Evolutionary conservation across 2,888 invertebrate genomes (phyloP), one percentile per base, ranked within the genome.

Genomic region (Neria commutata): DNA sequence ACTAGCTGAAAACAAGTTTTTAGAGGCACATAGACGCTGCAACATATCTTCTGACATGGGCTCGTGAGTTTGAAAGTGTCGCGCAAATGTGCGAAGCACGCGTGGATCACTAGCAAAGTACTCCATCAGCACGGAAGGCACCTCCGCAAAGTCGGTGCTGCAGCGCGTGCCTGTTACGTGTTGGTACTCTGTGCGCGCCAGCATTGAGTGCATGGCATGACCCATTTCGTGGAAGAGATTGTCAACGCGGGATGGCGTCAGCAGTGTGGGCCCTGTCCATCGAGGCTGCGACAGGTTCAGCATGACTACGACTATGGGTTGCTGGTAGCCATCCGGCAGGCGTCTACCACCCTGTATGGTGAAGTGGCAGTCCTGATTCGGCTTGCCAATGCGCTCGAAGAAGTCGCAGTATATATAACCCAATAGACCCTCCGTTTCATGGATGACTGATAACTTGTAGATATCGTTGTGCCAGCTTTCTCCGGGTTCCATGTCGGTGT

Each of bases 211-310:
- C 87, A 98, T 90, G 16, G 98, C 99, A 84, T 99, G 99, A 0
- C 99, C 99, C 90, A 96, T 91, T 85, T 99, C 98, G 81, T 99
- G 99, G 83, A 98, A 98, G 66, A 99, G 85, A 84, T 98, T 99
- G 82, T 98, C 98, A 8, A 98, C 91, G 74, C 92, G 91, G 17
- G 88, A 87, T 1, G 94, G 92, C 23, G 89, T 87, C 55, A 99
- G 84, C 53, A 97, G 83, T 45, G 93, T 91, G 1, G 93, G 93
- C 3, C 87, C 88, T 0, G 86, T 86, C 86, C 88, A 88, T 65
- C 88, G 87, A 0, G 93, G 91, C 29, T 89, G 85, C 45, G 91
- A 88, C 55, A 98, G 85, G 62, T 95, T 95, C 58, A 98, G 82
- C 91, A 95, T 94, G 46, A 98, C 86, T 16, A 97, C 97, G 1